Evolutionary conservation across 2,113 vertebrate species (phyloP), one percentile per base, ranked within the genome.

Genomic region (Tangachromis dhanisi): DNA sequence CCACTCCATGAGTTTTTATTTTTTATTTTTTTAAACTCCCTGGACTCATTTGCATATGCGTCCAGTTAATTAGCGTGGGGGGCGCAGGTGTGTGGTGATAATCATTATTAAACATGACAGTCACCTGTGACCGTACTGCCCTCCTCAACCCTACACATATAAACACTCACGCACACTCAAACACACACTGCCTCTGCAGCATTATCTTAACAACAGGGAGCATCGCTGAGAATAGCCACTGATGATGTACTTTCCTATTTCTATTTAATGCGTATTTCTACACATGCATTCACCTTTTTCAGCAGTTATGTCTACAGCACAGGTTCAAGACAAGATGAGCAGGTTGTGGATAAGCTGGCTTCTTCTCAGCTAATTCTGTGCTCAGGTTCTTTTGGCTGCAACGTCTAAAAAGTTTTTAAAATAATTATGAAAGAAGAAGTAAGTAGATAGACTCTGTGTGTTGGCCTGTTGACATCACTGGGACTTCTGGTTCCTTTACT

Each of bases 81-180:
- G 98, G 97, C 94, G 98, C 98, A 98, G 98, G 98, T 99, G 98
- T 97, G 97, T 97, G 97, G 97, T 97, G 98, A 98, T 99, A 99
- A 99, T 99, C 98, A 98, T 98, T 98, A 99, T 98, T 98, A 99
- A 98, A 99, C 98, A 98, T 98, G 98, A 99, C 98, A 98, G 98
- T 98, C 98, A 98, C 98, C 98, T 98, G 98, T 98, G 98, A 98
- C 98, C 97, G 35, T 7, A 8, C 83, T 95, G 94, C 92, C 92
- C 95, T 94, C 90, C 97, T 97, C 96, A 97, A 97, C 97, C 97
- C 97, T 96, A 96, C 97, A 96, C 97, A 97, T 71, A 85, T 14
- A 87, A 81, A 86, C 83, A 55, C 76, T 55, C 57, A 63, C 45
- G 59, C 80, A 81, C 63, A 68, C 71, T 55, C 79, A 78, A 45